A percentile compares a stretch with the other conserved stretches of the same genome.
Conservation (phyloP, 2,113 vertebrate genomes). For the Sturnira hondurensis region DNA sequence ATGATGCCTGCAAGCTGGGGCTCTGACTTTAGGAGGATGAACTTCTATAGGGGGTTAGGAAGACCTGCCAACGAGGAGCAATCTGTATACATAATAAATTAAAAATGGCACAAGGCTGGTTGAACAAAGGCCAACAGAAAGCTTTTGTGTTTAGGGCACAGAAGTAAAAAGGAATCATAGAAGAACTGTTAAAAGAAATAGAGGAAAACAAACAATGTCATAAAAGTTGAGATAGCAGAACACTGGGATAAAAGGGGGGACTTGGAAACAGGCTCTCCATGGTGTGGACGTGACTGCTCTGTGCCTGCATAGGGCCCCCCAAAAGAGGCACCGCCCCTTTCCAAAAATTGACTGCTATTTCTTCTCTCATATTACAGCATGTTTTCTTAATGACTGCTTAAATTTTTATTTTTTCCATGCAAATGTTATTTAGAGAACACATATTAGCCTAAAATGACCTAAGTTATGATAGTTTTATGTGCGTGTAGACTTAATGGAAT, state of each 20-base stretch:
- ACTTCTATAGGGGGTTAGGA: background rate
- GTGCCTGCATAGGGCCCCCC: background rate
- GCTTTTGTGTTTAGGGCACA: background rate
- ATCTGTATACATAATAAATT: background rate
- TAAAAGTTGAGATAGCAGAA: background rate
- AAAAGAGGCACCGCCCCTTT: background rate
- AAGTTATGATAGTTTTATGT: background rate
- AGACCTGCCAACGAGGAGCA: background rate
- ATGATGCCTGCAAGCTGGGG: background rate
- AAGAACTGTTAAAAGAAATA: background rate
- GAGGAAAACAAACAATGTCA: background rate
- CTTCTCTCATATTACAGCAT: background rate
- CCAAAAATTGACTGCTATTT: background rate
- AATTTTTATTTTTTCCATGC: background rate
- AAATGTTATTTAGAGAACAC: background rate
- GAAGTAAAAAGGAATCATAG: background rate
- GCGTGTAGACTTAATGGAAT: background rate
- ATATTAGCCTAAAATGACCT: background rate
- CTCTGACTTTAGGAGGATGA: background rate
- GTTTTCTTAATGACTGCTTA: background rate
- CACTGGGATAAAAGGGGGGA: background rate
- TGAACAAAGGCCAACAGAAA: background rate
- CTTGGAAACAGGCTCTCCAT: background rate
- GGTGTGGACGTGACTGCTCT: background rate
- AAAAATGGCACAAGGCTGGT: background rate